These are phyloP conservation scores for Crotalus horridus DNA, from an alignment of 2,113 vertebrate genomes.

Conservation along the genomic window DNA sequence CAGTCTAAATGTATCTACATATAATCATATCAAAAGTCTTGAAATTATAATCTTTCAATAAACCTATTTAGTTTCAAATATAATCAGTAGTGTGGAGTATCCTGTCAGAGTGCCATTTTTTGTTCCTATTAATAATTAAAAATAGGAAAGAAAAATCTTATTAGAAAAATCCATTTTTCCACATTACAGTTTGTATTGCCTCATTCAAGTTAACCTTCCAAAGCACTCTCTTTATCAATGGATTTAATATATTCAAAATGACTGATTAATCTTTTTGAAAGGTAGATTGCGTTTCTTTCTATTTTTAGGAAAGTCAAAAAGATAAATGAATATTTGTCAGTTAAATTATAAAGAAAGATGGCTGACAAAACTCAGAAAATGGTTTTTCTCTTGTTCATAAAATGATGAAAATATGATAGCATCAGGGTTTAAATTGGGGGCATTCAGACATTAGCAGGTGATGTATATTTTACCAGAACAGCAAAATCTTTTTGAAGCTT, in stretches of 20 bases:
- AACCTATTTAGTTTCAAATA: not conserved
- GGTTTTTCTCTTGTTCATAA: conserved; percentile 16
- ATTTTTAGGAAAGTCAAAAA: not conserved
- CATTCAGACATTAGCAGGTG: conserved; percentile 4
- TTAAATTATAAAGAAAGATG: conserved; percentile 6
- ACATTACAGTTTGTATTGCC: not conserved
- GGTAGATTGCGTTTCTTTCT: not conserved
- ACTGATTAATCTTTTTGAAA: conserved; percentile 19
- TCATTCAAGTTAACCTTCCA: not conserved
- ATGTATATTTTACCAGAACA: not conserved
- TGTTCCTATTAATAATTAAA: not conserved
- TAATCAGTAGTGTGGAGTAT: not conserved
- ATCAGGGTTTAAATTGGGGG: not conserved
- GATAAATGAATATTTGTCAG: conserved; percentile 6
- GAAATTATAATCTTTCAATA: not conserved
- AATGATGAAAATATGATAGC: not conserved
- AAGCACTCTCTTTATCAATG: not conserved
- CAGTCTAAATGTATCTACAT: conserved; percentile 20
- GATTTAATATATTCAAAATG: not conserved
- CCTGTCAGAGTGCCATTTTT: not conserved
- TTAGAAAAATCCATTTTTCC: not conserved
- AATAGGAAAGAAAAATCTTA: not conserved
- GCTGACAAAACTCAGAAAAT: not conserved
- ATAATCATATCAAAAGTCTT: conserved; percentile 8
- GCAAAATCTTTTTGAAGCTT: conserved; percentile 18